Evolutionary conservation across 1,140 invertebrate genomes (phyloP), one percentile per base, ranked within the genome.

Genomic region (Linepithema humile): DNA sequence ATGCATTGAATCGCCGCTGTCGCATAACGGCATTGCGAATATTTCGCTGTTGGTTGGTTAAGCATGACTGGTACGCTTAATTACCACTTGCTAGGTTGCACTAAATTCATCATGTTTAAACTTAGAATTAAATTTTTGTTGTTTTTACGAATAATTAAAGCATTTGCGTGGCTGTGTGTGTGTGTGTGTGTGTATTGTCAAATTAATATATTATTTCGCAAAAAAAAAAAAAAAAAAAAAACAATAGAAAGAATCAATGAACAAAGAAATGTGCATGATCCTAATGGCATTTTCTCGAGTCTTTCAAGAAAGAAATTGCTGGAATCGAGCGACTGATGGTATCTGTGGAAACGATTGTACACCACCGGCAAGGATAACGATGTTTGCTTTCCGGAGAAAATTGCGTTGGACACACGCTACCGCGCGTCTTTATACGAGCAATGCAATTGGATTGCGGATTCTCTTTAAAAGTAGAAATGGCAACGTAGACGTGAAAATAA

Each of bases 201-300:
- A 26, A 26, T 29, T 29, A 23, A 59, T 32, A 43, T 3, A 43
- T 59, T 45, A 17, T 10, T 45, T 43, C 35, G 53, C 23, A n/a
- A 59, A 32, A 35, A n/a, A n/a, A 15, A 2, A 4, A 3, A 17
- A 38, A 57, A 9, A 5, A 38, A 50, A 26, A 29, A 48, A 45
- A n/a, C n/a, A 35, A 23, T 32, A 17, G 59, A 38, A n/a, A 64
- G 29, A 62, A 20, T 59, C 73, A 29, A 4, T 29, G 59, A 35
- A 64, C 59, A 77, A 64, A 48, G 59, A 40, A 75, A 45, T 15
- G 43, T 15, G 26, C 73, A n/a, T 77, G 73, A 77, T 77, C 73
- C 57, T 77, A 77, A 77, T 77, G 59, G 73, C 73, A 77, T 77
- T 77, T 77, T 20, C 73, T 77, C 59, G 40, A 64, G 40, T 77